Percentiles rank a stretch among this genome's conserved stretches.
phyloP scores from a whole-genome alignment of 2,113 vertebrate species.

The Anguilla japonica region DNA sequence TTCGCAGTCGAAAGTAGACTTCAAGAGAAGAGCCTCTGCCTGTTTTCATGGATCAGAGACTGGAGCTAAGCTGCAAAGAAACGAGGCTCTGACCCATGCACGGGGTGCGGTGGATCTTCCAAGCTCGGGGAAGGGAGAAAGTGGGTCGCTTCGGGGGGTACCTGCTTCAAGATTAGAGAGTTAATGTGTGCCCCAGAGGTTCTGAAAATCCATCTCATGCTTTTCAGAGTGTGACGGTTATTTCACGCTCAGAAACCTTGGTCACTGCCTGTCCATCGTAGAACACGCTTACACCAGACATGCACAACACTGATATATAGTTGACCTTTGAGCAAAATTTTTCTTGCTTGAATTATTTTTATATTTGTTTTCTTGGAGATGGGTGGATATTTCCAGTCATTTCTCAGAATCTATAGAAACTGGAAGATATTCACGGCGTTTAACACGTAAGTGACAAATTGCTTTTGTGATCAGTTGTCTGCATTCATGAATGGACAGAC shows the following conservation, averaged over 20 bases:
- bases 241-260: not conserved
- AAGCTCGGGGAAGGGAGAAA: not conserved
- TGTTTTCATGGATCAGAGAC: not conserved
- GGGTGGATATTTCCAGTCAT: not conserved
- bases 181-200: not conserved
- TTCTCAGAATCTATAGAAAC: not conserved
- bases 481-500: not conserved
- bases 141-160: not conserved
- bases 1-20: not conserved
- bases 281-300: not conserved
- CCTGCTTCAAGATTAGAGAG: not conserved
- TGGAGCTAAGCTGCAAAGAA: no score
- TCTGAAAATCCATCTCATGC: not conserved
- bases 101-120: not conserved
- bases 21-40: not conserved
- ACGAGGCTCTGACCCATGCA: not conserved
- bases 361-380: not conserved
- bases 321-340: not conserved
- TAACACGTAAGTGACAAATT: not conserved
- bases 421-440: not conserved
- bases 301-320: not conserved
- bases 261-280: no score
- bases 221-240: constrained; percentile 2
- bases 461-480: no score
- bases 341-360: not conserved